These are phyloP conservation scores for Stomatorhinus walkeri DNA, from an alignment of 2,797 vertebrate genomes.

Conservation along the genomic window DNA sequence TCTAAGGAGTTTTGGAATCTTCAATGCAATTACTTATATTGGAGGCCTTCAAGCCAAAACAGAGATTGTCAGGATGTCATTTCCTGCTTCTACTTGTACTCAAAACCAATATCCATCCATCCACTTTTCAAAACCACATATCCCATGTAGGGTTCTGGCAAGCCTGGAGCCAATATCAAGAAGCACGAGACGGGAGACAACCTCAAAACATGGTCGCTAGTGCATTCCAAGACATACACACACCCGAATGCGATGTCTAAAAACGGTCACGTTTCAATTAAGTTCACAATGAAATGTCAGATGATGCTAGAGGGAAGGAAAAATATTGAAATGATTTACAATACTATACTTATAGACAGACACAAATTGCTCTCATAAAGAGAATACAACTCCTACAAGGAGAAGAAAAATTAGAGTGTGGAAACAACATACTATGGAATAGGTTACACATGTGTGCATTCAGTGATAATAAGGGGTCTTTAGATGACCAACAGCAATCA, in stretches of 20 bases:
- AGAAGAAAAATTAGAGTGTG: background rate
- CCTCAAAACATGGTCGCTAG: background rate
- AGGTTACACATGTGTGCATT: background rate
- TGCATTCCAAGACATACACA: background rate
- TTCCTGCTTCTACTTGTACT: background rate
- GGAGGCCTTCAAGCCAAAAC: background rate
- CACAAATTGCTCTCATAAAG: background rate
- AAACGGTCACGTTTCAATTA: background rate
- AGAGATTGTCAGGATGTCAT: background rate
- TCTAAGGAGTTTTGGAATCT: background rate
- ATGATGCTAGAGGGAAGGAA: background rate
- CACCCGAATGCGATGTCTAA: background rate
- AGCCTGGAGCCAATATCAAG: background rate
- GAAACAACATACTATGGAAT: background rate
- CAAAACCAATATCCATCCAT: conserved; percentile 3
- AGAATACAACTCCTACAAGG: background rate
- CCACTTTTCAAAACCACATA: background rate
- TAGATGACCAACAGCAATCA: background rate
- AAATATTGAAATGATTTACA: background rate
- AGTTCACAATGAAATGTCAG: background rate
- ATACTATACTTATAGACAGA: background rate
- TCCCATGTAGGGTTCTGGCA: background rate
- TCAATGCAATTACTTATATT: background rate
- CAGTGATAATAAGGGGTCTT: background rate
- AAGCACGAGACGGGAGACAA: background rate